These are phyloP conservation scores for Nerophis ophidion DNA, from an alignment of 2,113 vertebrate species.

Conservation along the genomic window DNA sequence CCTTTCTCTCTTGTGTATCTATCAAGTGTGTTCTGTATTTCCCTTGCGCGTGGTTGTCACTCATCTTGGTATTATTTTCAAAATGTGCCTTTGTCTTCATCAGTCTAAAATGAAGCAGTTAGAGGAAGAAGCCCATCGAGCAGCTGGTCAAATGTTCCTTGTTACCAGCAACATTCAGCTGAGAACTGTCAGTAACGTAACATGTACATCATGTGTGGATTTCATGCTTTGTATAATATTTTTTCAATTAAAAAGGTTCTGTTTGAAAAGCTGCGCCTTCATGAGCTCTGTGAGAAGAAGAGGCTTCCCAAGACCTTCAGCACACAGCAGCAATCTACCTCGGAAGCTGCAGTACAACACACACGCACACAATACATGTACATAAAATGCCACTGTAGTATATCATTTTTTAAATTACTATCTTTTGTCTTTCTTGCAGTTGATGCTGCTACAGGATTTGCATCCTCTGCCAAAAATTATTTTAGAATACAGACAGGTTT, in stretches of 20 bases:
- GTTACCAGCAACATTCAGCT: constrained; percentile 85
- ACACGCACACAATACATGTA: background rate
- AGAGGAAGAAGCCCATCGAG: constrained; percentile 81
- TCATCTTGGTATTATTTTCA: constrained; percentile 18
- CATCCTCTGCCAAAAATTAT: constrained; percentile 89
- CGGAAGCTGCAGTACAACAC: constrained; percentile 77
- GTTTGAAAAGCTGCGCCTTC: constrained; percentile 84
- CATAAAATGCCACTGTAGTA: background rate
- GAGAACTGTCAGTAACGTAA: constrained; percentile 67
- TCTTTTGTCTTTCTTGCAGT: constrained; percentile 62
- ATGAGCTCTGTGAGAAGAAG: constrained; percentile 71
- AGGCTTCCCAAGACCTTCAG: constrained; percentile 74
- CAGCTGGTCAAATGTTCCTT: constrained; percentile 83
- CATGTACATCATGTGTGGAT: constrained; percentile 11
- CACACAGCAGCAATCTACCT: constrained; percentile 79
- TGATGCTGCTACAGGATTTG: constrained; percentile 79
- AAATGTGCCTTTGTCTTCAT: constrained; percentile 3
- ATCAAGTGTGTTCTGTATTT: background rate
- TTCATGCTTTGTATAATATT: background rate
- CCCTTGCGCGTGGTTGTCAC: background rate
- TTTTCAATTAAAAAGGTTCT: constrained; percentile 70
- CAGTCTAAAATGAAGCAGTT: constrained; percentile 81
- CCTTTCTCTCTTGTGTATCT: background rate
- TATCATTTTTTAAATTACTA: background rate
- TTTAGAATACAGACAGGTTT: constrained; percentile 85